These are phyloP conservation scores for Bubo scandiacus DNA, from an alignment of 2,113 vertebrate species.

Conservation along the genomic window DNA sequence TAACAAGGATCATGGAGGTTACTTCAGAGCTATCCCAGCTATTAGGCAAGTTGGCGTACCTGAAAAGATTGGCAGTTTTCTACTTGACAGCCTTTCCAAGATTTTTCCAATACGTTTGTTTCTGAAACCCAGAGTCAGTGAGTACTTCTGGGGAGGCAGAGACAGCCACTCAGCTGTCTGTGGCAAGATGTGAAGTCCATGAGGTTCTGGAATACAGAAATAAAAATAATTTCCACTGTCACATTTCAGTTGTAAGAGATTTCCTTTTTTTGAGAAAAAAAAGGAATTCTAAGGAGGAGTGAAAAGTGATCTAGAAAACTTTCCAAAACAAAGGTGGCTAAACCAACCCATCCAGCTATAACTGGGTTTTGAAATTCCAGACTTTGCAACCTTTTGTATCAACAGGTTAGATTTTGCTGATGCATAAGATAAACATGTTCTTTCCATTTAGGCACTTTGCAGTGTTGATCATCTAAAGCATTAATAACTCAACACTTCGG, in stretches of 20 bases:
- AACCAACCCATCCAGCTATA: not conserved
- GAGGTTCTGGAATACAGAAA: conserved; percentile 56
- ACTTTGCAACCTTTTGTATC: not conserved
- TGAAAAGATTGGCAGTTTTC: conserved; percentile 67
- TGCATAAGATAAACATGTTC: not conserved
- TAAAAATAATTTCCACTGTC: not conserved
- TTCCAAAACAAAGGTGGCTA: not conserved
- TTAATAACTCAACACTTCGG: not conserved
- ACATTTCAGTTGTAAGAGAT: not conserved
- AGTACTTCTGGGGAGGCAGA: conserved; percentile 54
- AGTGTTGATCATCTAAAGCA: not conserved
- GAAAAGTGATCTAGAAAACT: not conserved
- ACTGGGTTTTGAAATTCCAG: not conserved
- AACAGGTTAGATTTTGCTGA: not conserved
- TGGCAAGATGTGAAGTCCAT: conserved; percentile 64
- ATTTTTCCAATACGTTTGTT: conserved; percentile 66
- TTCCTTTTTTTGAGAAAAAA: not conserved
- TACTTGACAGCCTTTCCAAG: conserved; percentile 65
- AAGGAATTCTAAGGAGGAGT: not conserved
- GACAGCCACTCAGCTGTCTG: conserved; percentile 59
- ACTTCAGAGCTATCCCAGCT: not conserved
- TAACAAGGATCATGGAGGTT: not conserved
- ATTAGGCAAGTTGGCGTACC: not conserved
- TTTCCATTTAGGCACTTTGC: not conserved
- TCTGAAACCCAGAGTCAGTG: conserved; percentile 74